Evolutionary conservation across 2,888 invertebrate species (phyloP).

Genomic region (Aplocera efformata): DNA sequence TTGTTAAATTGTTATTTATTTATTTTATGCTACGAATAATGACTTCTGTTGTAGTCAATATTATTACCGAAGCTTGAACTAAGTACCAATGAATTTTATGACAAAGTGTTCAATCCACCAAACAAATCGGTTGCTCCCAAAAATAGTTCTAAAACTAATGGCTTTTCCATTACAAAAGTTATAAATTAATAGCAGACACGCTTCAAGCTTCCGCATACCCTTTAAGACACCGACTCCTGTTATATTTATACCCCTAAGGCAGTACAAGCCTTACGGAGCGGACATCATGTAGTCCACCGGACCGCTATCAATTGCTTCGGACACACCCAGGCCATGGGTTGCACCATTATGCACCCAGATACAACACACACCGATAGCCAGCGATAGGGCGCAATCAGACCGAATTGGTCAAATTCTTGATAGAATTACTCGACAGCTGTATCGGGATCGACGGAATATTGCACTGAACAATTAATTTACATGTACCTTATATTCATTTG

Average conservation of each 20-base stretch:
- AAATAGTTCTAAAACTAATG: constrained; percentile 8
- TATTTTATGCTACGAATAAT: too few species aligned
- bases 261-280: constrained; percentile 44
- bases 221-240: constrained; percentile 33
- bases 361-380: constrained; percentile 8
- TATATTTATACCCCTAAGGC: constrained; percentile 46
- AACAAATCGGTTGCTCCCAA: neutral
- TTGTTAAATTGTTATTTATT: too few species aligned
- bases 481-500: too few species aligned
- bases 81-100: too few species aligned
- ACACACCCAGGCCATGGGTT: constrained; percentile 73
- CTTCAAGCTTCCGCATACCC: constrained; percentile 28
- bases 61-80: too few species aligned
- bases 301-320: constrained; percentile 63
- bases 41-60: too few species aligned
- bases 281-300: constrained; percentile 48
- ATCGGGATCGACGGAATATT: too few species aligned
- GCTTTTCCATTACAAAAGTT: constrained; percentile 1
- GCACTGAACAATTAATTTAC: too few species aligned
- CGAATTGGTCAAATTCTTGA: constrained; percentile 5
- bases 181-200: constrained; percentile 30
- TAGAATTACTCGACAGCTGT: neutral
- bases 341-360: constrained; percentile 45
- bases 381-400: constrained; percentile 17
- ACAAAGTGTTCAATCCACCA: neutral